These are phyloP conservation scores for Apostichopus japonicus DNA, from an alignment of 35 echinoderm and acorn worm species.

Conservation along the genomic window DNA sequence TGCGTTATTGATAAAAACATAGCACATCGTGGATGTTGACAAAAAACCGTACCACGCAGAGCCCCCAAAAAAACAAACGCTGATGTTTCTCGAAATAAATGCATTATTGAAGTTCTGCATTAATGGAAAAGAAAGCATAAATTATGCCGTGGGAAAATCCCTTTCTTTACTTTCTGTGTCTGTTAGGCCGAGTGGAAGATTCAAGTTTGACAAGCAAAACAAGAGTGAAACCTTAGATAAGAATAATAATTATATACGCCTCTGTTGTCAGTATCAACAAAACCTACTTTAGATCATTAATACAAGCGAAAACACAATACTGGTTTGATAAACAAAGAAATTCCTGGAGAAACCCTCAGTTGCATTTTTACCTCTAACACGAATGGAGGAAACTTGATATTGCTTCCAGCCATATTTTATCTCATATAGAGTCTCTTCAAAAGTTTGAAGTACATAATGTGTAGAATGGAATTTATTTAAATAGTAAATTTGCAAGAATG, in stretches of 20 bases:
- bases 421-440: too few species aligned
- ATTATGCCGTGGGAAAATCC: not conserved
- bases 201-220: not conserved
- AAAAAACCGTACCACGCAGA: not conserved
- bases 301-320: too few species aligned
- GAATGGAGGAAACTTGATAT: too few species aligned
- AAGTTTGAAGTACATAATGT: too few species aligned
- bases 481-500: too few species aligned
- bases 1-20: not conserved
- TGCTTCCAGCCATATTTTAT: too few species aligned
- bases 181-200: not conserved
- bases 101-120: not conserved
- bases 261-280: not conserved
- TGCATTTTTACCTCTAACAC: too few species aligned
- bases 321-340: too few species aligned
- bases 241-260: not conserved
- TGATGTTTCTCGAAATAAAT: not conserved
- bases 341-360: too few species aligned
- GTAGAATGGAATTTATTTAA: too few species aligned
- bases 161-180: not conserved
- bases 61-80: not conserved
- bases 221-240: not conserved
- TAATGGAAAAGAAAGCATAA: not conserved
- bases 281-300: not conserved
- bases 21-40: not conserved